These are phyloP conservation scores for Meriones psammophilus DNA, from an alignment of 2,797 vertebrate genomes.

Conservation along the genomic window DNA sequence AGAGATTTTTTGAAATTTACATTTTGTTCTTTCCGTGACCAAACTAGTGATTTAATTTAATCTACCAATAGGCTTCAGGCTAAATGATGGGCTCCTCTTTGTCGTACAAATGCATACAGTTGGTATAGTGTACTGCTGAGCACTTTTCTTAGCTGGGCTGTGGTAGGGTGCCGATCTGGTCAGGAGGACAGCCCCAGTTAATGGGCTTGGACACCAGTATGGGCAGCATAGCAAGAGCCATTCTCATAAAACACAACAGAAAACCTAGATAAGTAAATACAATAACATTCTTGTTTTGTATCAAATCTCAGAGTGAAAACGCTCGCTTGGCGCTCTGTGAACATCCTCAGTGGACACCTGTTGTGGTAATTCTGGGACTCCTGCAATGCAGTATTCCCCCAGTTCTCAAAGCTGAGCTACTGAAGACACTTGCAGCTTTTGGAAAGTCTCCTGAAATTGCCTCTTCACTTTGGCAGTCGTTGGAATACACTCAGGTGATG, in stretches of 20 bases:
- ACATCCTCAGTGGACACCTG: constrained; percentile 98
- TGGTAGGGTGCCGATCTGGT: background rate
- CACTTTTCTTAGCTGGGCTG: constrained; percentile 28
- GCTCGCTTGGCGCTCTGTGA: constrained; percentile 98
- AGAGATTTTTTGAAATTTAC: constrained; percentile 5
- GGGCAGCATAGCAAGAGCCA: background rate
- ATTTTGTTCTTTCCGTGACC: background rate
- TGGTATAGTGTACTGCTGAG: background rate
- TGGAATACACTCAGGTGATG: constrained; percentile 97
- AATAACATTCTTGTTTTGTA: background rate
- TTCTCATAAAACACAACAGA: background rate
- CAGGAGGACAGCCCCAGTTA: background rate
- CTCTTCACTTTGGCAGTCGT: constrained; percentile 97
- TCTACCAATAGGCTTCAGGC: background rate
- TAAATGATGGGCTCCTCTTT: background rate
- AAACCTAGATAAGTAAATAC: background rate
- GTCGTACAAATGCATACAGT: background rate
- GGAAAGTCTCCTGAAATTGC: constrained; percentile 98
- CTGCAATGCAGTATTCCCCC: constrained; percentile 97
- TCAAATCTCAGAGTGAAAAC: constrained; percentile 94
- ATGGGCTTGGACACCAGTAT: background rate
- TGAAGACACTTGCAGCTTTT: constrained; percentile 95
- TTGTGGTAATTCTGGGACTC: constrained; percentile 96
- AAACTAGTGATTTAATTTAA: background rate
- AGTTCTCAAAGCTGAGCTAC: constrained; percentile 94